phyloP scores from a whole-genome alignment of 2,113 vertebrate species.

The Rhinopomastus cyanomelas region DNA sequence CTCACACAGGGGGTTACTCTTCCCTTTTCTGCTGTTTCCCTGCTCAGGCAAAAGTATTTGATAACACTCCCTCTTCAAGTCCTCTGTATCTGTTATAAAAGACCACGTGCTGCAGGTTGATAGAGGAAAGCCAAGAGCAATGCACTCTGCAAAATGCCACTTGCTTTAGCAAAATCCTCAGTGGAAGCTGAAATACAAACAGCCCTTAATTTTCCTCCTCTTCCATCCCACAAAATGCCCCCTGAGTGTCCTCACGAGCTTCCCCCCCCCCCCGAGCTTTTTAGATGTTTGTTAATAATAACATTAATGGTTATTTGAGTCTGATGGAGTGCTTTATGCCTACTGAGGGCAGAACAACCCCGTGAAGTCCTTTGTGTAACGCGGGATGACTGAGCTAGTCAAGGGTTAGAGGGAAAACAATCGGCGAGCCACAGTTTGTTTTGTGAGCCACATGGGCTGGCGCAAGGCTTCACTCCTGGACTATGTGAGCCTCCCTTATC shows the following conservation, averaged over 20 bases:
- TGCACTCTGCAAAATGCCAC: not conserved
- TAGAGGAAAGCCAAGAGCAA: not conserved
- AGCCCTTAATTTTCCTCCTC: not conserved
- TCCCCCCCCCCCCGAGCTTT: not conserved
- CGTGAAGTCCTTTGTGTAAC: not conserved
- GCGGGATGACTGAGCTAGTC: rapidly evolving
- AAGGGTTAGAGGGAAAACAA: not conserved
- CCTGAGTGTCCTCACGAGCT: not conserved
- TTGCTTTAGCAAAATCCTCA: not conserved
- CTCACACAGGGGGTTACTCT: not conserved
- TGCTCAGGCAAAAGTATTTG: not conserved
- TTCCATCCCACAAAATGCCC: not conserved
- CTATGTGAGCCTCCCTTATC: not conserved
- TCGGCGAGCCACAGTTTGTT: not conserved
- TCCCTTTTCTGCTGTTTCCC: not conserved
- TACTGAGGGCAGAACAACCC: not conserved
- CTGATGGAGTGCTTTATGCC: not conserved
- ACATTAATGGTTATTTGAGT: not conserved
- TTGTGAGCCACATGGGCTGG: not conserved
- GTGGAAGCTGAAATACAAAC: not conserved
- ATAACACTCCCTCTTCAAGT: not conserved
- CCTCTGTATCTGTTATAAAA: not conserved
- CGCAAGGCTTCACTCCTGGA: not conserved
- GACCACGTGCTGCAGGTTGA: not conserved
- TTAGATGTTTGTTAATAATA: not conserved